Evolutionary conservation across 2,888 invertebrate species (phyloP), one percentile per base, ranked within the genome.

Genomic region (Hecatera dysodea): DNA sequence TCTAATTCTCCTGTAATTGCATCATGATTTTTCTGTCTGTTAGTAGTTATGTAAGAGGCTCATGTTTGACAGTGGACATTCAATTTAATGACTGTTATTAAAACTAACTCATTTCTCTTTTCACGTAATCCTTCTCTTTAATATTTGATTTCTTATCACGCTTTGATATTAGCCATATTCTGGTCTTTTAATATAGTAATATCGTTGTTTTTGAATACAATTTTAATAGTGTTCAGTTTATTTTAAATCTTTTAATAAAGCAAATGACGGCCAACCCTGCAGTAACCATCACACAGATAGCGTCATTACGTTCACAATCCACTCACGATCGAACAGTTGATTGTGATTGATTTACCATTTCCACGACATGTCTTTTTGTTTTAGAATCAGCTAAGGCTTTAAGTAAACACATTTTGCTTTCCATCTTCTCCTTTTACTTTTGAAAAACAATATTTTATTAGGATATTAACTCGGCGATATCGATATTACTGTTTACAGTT

Each of bases 311-410:
- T 86, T 77, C 78, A 85, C 88, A 88, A 89, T 87, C 88, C 87
- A 90, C 88, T 92, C 86, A 83, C 82, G 82, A 82, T 86, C 75
- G 74, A 85, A 79, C 88, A 85, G 88, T 90, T 89, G 89, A 92
- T 92, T 90, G 92, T 90, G 91, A 93, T 93, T 93, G 93, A 94
- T 94, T 90, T 90, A 88, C 90, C 86, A 89, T 91, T 92, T 89
- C 84, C 86, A 86, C 86, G 87, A 81, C 83, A 81, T 68, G 65
- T 73, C 76, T 81, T 88, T 87, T 82, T 80, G 78, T 88, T 87
- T 62, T 86, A 81, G 87, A 89, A 85, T 84, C 78, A 82, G 75
- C 80, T 90, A 90, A 91, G 88, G 88, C 55, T 75, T 85, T 67
- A 77, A 67, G 69, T 67, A 76, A 80, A 66, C 66, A 71, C 57